Evolutionary conservation across 2,113 vertebrate genomes (phyloP), one percentile per base, ranked within the genome.

Genomic region (Zingel zingel): DNA sequence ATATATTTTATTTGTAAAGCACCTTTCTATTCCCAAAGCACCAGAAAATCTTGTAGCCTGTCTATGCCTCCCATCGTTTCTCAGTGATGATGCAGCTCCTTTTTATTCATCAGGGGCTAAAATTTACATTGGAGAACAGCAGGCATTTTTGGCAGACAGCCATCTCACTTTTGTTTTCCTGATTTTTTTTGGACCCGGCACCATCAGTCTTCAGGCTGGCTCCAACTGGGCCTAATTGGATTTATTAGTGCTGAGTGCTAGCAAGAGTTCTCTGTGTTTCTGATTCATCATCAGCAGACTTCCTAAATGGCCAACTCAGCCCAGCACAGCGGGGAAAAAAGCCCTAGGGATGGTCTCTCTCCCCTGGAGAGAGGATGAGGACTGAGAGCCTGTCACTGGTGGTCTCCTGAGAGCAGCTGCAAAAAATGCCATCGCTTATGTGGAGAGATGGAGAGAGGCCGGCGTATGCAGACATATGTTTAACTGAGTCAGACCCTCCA

Each of bases 191-290:
- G 16, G 16, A 74, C 30, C 15, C 1, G 1, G 45, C 58, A 74
- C 68, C 30, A 69, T 84, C 75, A 72, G 63, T 89, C 78, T 87
- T 74, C 57, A 63, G 63, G 71, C 71, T 54, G 86, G 45, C 78
- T 79, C 87, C 83, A 45, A 77, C 84, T 63, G 83, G 63, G 83
- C 65, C 66, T 92, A 91, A 92, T 88, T 91, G 83, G 87, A 76
- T 67, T 71, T 75, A 88, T 94, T 82, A 88, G 78, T 54, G 53
- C 53, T 74, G 82, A 90, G 74, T 80, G 75, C 72, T 76, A 77
- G 85, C 85, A 76, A 82, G 81, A 77, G 51, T 81, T 78, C 67
- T 62, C 85, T 77, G 70, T 85, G 84, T 74, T 19, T 21, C 92
- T 65, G 47, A 80, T 91, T 94, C 86, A 91, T 86, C 81, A 88